Conservation (phyloP, 1,140 invertebrate species). For the Catajapyx aquilonaris region DNA sequence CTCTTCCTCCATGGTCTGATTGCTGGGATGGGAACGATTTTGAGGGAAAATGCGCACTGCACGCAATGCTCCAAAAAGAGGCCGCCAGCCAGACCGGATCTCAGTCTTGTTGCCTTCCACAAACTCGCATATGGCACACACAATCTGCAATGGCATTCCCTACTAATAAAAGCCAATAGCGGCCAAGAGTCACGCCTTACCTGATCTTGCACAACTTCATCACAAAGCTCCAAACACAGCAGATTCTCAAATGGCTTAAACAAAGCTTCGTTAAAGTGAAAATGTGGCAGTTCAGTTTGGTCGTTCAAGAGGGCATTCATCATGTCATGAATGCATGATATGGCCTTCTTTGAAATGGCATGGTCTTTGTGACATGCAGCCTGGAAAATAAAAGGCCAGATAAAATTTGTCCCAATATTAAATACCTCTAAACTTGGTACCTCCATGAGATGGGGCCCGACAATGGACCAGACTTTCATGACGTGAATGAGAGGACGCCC, state of each 20-base stretch:
- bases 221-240: conserved; percentile 73
- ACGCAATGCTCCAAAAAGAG: conserved; percentile 69
- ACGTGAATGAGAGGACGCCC: conserved; percentile 71
- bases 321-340: conserved; percentile 81
- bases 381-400: conserved; percentile 21
- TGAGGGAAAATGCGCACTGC: conserved; percentile 32
- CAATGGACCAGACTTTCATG: conserved; percentile 72
- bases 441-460: conserved; percentile 80
- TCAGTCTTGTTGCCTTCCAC: conserved; percentile 81
- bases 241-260: conserved; percentile 91
- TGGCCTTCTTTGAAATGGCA: conserved; percentile 71
- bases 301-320: conserved; percentile 72
- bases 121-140: conserved; percentile 84
- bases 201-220: conserved; percentile 71
- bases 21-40: conserved; percentile 16
- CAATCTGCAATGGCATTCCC: conserved; percentile 73
- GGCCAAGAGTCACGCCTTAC: no score
- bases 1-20: conserved; percentile 15
- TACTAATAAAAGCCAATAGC: no score
- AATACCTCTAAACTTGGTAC: conserved; percentile 20
- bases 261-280: conserved; percentile 85
- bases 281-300: conserved; percentile 70
- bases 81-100: conserved; percentile 81
- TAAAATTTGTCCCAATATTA: background rate
- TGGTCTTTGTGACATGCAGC: conserved; percentile 78